Evolutionary conservation across 2,113 vertebrate genomes (phyloP), one percentile per base, ranked within the genome.

Genomic region (Alexandromys fortis): DNA sequence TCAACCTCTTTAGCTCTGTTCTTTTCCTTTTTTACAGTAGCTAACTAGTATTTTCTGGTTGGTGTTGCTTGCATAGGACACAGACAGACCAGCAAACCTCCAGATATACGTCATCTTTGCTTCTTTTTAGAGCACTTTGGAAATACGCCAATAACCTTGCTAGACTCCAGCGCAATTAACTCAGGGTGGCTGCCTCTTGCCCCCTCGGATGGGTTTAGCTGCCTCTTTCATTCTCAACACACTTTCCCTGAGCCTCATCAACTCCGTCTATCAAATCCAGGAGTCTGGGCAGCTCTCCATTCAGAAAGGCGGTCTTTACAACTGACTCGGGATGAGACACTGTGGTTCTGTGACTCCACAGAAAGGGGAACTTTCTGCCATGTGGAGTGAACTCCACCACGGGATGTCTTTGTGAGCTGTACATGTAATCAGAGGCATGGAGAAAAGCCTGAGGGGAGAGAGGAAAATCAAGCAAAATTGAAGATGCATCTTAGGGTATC

Each of bases 171-270:
- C 65, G 58, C 2, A 11, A 76, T 61, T 61, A 85, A 89, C 73
- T 88, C 72, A 75, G 82, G 89, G 79, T 30, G 49, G 73, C 58
- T 38, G 45, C 47, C 63, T 86, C 65, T 49, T 76, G 88, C 86
- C 88, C 92, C 33, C 17, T 21, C 28, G 1, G 78, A 63, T 38
- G 45, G 16, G 94, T 38, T 55, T 89, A 81, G 75, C 63, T 52
- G 47, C 88, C 72, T 72, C 92, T 95, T 94, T 92, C 63, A 79
- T 93, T 85, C 78, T 94, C 63, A 28, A 79, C 5, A 94, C 55
- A 38, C 33, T 79, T 67, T 61, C 75, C 68, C 58, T 93, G 38
- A 89, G 68, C 49, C 72, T 91, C 89, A 52, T 26, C 95, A 68
- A 1, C 49, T 45, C 47, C 42, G 22, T 92, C 70, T 21, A 55